Evolutionary conservation across 2,888 invertebrate species (phyloP).

Genomic region (Ryuthela nishihirai): DNA sequence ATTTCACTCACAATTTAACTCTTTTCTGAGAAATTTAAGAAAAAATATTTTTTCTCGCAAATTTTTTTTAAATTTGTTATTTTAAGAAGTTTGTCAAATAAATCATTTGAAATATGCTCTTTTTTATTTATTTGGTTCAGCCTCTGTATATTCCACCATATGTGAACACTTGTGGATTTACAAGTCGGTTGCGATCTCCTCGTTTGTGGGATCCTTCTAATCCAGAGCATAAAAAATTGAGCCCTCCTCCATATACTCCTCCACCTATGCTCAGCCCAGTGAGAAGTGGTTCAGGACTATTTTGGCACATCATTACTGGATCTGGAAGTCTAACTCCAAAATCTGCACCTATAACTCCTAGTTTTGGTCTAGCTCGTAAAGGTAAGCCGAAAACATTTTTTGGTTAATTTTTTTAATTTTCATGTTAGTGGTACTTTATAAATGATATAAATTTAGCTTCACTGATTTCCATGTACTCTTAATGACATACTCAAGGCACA

Average conservation of each 20-base stretch:
- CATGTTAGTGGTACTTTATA: no score
- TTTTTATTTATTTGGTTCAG: slow-evolving; percentile 7
- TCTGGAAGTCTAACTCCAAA: slow-evolving; percentile 45
- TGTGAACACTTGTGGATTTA: slow-evolving; percentile 55
- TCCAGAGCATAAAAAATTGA: slow-evolving; percentile 40
- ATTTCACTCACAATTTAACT: no score
- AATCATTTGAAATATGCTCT: neutral
- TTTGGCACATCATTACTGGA: slow-evolving; percentile 54
- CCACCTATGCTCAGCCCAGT: slow-evolving; percentile 92
- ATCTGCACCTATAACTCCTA: slow-evolving; percentile 47
- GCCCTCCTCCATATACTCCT: slow-evolving; percentile 74
- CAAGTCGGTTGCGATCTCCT: slow-evolving; percentile 56
- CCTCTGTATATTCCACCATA: slow-evolving; percentile 53
- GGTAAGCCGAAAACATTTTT: no score
- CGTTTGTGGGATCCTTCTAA: slow-evolving; percentile 47
- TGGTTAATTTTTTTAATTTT: no score
- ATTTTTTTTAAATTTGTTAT: no score
- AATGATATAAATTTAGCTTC: no score
- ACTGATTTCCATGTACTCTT: no score
- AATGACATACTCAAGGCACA: no score
- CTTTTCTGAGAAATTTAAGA: no score
- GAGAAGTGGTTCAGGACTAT: slow-evolving; percentile 80
- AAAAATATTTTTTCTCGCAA: no score
- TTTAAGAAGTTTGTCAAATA: no score
- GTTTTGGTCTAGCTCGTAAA: slow-evolving; percentile 24